Percentiles rank a stretch among this genome's conserved stretches.
phyloP scores from a whole-genome alignment of 2,113 vertebrate species.

The Corythaeola cristata region DNA sequence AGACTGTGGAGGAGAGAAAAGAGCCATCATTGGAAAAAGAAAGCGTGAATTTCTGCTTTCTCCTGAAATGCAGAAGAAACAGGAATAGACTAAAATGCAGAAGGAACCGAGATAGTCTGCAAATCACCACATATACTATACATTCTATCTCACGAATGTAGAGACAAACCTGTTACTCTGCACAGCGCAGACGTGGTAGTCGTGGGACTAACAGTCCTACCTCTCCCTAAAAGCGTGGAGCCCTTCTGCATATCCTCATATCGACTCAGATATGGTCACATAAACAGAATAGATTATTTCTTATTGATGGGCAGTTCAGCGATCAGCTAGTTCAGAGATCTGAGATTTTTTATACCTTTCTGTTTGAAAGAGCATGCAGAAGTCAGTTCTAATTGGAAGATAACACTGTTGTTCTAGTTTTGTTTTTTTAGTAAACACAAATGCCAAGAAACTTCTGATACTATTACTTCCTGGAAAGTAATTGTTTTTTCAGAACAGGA shows the following conservation, averaged over 20 bases:
- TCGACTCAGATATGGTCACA: neutral
- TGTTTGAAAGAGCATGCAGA: neutral
- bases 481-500: constrained; percentile 26
- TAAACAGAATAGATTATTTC: neutral
- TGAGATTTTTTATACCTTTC: neutral
- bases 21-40: neutral
- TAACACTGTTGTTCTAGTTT: neutral
- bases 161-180: neutral
- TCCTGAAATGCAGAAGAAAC: neutral
- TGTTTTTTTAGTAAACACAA: neutral
- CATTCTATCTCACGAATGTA: neutral
- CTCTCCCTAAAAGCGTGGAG: neutral
- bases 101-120: neutral
- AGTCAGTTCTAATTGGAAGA: neutral
- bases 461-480: constrained; percentile 30
- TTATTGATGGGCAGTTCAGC: neutral
- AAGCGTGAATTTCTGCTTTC: neutral
- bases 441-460: constrained; percentile 23
- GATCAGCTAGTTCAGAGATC: neutral
- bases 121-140: neutral
- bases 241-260: neutral
- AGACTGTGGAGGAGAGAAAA: neutral
- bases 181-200: neutral
- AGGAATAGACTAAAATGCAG: neutral
- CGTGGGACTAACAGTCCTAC: neutral